Evolutionary conservation across 2,888 invertebrate species (phyloP).

Genomic region (Spodoptera littoralis): DNA sequence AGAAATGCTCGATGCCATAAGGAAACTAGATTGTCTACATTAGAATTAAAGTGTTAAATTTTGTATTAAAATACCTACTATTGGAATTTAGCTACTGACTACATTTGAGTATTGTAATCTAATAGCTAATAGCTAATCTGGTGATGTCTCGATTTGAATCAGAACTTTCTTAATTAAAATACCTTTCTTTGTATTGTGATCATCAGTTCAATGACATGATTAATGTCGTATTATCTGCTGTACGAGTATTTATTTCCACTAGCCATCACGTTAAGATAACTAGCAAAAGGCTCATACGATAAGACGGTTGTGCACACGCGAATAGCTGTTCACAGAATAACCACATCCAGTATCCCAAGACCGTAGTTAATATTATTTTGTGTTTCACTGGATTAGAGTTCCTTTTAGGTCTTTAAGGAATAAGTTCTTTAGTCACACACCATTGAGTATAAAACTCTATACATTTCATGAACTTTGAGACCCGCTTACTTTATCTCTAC

Average conservation of each 20-base stretch:
- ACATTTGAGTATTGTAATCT: no score
- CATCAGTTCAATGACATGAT: conserved; percentile 56
- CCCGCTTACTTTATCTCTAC: no score
- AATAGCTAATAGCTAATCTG: no score
- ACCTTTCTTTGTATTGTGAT: conserved; percentile 39
- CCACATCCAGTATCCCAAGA: conserved; percentile 3
- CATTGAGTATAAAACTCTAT: no score
- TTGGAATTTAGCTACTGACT: no score
- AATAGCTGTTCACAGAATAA: conserved; percentile 1
- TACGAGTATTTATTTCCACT: conserved; percentile 53
- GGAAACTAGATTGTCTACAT: no score
- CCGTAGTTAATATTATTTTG: neutral
- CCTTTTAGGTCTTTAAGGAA: no score
- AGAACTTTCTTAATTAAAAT: conserved; percentile 55
- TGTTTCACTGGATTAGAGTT: neutral
- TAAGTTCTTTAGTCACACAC: no score
- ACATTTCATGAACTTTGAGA: no score
- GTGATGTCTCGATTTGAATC: conserved; percentile 35
- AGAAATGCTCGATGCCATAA: no score
- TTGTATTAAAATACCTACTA: no score
- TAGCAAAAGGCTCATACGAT: conserved; percentile 28
- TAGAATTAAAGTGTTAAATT: no score
- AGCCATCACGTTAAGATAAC: conserved; percentile 23
- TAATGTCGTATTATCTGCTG: conserved; percentile 43
- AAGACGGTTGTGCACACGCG: conserved; percentile 31